phyloP scores from a whole-genome alignment of 2,888 invertebrate genomes.

The Hirtodrosophila trivittata region DNA sequence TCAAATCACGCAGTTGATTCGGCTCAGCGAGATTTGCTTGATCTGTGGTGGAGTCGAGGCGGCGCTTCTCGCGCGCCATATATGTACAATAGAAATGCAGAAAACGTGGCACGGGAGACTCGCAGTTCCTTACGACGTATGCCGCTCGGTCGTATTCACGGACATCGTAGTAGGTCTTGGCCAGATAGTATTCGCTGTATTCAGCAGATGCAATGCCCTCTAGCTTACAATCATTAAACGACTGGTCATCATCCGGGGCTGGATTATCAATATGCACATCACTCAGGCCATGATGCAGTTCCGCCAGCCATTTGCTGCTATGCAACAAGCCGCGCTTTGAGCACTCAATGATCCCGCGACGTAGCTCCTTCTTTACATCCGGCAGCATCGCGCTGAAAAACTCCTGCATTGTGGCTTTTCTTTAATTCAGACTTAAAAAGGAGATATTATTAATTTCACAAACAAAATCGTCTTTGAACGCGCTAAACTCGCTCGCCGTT shows the following conservation, averaged over 20 bases:
- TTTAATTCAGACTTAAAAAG: not conserved
- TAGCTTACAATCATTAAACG: conserved; percentile 60
- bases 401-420: conserved; percentile 59
- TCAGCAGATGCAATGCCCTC: conserved; percentile 84
- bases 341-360: conserved; percentile 89
- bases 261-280: conserved; percentile 85
- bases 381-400: conserved; percentile 85
- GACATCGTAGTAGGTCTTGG: conserved; percentile 94
- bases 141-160: conserved; percentile 95
- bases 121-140: conserved; percentile 89
- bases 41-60: conserved; percentile 92
- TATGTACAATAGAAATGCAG: conserved; percentile 94
- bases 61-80: conserved; percentile 95
- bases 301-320: conserved; percentile 94
- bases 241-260: conserved; percentile 41
- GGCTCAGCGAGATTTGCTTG: conserved; percentile 83
- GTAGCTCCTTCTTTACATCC: conserved; percentile 87
- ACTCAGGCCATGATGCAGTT: conserved; percentile 91
- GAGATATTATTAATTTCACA: not conserved
- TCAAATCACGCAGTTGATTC: conserved; percentile 84
- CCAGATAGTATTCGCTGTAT: conserved; percentile 89
- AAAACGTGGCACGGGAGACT: conserved; percentile 90
- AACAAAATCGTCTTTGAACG: conserved; percentile 37
- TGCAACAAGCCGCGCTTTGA: conserved; percentile 91
- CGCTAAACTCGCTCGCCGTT: conserved; percentile 53